Conservation (phyloP, 2,797 vertebrate genomes). For the Macroramphosus scolopax region DNA sequence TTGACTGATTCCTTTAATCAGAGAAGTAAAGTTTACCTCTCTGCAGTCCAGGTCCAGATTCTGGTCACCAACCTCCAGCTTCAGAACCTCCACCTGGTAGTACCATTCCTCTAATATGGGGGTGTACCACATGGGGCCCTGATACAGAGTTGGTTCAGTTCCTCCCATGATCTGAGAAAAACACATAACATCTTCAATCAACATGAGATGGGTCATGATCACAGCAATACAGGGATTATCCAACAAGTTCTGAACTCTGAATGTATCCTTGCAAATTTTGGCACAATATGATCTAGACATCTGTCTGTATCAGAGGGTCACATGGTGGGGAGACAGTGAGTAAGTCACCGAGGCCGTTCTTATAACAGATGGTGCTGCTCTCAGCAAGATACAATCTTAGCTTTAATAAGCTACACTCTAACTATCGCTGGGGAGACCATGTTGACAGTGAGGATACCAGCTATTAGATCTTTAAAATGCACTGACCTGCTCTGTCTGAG, state of each 20-base stretch:
- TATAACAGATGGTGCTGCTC: conserved; percentile 58
- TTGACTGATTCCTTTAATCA: too few species aligned
- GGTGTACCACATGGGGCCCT: conserved; percentile 92
- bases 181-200: too few species aligned
- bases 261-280: too few species aligned
- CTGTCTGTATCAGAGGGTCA: conserved; percentile 56
- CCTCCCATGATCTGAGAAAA: conserved; percentile 88
- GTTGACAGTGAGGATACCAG: conserved; percentile 20
- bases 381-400: conserved; percentile 66
- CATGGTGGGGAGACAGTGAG: conserved; percentile 37
- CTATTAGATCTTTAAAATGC: conserved; percentile 43
- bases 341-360: conserved; percentile 33
- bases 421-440: conserved; percentile 39
- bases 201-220: too few species aligned
- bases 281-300: too few species aligned
- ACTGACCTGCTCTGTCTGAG: conserved; percentile 33
- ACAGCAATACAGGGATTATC: background rate
- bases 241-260: conserved; percentile 1
- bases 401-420: conserved; percentile 70
- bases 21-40: too few species aligned
- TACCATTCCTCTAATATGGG: conserved; percentile 94
- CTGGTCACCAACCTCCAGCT: conserved; percentile 89
- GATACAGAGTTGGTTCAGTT: conserved; percentile 84
- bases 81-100: conserved; percentile 96
- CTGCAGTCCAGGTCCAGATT: conserved; percentile 91